These are phyloP conservation scores for Emys orbicularis DNA, from an alignment of 2,797 vertebrate species.

Conservation along the genomic window DNA sequence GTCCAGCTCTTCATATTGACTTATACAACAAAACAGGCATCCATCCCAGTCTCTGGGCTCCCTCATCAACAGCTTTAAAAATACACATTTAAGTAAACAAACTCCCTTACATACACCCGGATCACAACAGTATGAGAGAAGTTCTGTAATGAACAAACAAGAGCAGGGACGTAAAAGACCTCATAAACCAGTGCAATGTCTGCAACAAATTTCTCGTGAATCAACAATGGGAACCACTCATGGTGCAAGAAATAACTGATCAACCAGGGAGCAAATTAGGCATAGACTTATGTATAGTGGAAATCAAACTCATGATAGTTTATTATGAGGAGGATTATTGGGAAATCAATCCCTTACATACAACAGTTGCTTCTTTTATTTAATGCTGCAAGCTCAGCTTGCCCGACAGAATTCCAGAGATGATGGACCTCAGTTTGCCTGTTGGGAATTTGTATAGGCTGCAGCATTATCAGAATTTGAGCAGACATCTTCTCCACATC, in stretches of 20 bases:
- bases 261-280: rapidly evolving
- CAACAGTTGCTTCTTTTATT: background rate
- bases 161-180: background rate
- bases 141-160: background rate
- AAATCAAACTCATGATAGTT: rapidly evolving
- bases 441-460: background rate
- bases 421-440: background rate
- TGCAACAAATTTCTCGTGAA: background rate
- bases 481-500: background rate
- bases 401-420: background rate
- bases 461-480: background rate
- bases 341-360: background rate
- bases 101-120: background rate
- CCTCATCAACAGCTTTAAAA: background rate
- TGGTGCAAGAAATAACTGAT: too few species aligned
- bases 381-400: background rate
- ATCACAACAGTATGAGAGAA: background rate
- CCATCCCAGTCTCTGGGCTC: background rate
- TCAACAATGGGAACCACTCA: background rate
- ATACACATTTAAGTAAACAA: background rate
- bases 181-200: background rate
- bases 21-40: background rate
- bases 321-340: background rate
- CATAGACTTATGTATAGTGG: background rate
- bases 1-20: too few species aligned